These are phyloP conservation scores for Bibio marci DNA, from an alignment of 2,888 invertebrate species.

Conservation along the genomic window DNA sequence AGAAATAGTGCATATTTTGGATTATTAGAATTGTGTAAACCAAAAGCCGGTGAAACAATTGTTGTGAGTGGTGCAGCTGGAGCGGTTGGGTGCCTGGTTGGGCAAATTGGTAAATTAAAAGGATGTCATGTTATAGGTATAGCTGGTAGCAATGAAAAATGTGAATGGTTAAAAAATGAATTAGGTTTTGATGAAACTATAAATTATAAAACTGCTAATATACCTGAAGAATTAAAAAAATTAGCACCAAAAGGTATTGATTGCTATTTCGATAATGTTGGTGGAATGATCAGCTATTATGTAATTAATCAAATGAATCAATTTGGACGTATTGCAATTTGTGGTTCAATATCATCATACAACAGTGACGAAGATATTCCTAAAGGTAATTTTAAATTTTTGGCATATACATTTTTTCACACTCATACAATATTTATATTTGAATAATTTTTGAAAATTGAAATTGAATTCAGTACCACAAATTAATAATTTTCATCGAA, in stretches of 20 bases:
- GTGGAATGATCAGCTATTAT: not conserved
- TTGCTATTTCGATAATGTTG: slow-evolving; percentile 57
- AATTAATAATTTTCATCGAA: not conserved
- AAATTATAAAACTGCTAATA: slow-evolving; percentile 49
- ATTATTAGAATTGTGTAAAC: slow-evolving; percentile 47
- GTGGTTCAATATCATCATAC: slow-evolving; percentile 2
- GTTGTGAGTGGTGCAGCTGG: slow-evolving; percentile 60
- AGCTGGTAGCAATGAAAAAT: slow-evolving; percentile 52
- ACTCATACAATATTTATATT: no score
- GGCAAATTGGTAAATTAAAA: slow-evolving; percentile 59
- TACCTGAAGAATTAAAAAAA: slow-evolving; percentile 37
- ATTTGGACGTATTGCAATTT: slow-evolving; percentile 2
- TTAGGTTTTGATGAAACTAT: slow-evolving; percentile 49
- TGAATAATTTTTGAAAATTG: not conserved
- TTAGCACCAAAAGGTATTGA: slow-evolving; percentile 51
- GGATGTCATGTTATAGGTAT: slow-evolving; percentile 51
- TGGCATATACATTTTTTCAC: no score
- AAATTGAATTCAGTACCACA: not conserved
- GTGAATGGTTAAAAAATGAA: slow-evolving; percentile 42
- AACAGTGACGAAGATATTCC: not conserved
- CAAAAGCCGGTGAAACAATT: slow-evolving; percentile 53
- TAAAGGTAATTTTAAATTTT: not conserved
- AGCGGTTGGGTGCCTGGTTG: slow-evolving; percentile 60
- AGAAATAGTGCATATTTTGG: slow-evolving; percentile 64
- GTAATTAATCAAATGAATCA: slow-evolving; percentile 1